Conservation (phyloP, 2,113 vertebrate genomes). For the Labeo catla region DNA sequence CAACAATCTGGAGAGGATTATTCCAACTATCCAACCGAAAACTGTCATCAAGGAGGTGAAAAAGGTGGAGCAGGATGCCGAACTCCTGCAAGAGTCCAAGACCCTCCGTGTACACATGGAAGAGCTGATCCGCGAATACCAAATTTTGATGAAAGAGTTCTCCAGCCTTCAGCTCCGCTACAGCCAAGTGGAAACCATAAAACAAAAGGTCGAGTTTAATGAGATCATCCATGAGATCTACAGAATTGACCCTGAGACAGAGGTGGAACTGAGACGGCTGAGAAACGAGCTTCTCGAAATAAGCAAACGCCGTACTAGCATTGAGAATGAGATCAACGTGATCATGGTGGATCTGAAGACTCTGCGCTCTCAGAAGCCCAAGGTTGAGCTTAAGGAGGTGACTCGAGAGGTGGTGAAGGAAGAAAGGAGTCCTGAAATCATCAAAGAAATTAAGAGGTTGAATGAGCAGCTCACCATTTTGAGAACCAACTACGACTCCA, state of each 20-base stretch:
- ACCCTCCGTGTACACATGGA: slow-evolving; percentile 78
- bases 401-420: slow-evolving; percentile 88
- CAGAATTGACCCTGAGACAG: slow-evolving; percentile 86
- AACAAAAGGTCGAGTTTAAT: slow-evolving; percentile 83
- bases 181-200: slow-evolving; percentile 73
- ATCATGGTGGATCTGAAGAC: slow-evolving; percentile 74
- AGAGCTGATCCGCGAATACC: slow-evolving; percentile 79
- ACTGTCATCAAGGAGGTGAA: slow-evolving; percentile 90
- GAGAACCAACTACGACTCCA: slow-evolving; percentile 76
- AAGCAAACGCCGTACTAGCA: slow-evolving; percentile 61
- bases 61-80: slow-evolving; percentile 85
- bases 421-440: slow-evolving; percentile 88
- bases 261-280: slow-evolving; percentile 80
- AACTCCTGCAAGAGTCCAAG: slow-evolving; percentile 78
- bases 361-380: slow-evolving; percentile 84
- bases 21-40: slow-evolving; percentile 86
- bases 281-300: slow-evolving; percentile 81
- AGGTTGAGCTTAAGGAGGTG: slow-evolving; percentile 87
- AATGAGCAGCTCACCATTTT: slow-evolving; percentile 85
- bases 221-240: slow-evolving; percentile 89
- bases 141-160: slow-evolving; percentile 75
- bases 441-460: slow-evolving; percentile 86
- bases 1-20: slow-evolving; percentile 83
- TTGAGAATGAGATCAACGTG: slow-evolving; percentile 75
- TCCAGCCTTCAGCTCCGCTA: slow-evolving; percentile 75